Base-by-base conservation (phyloP, 2,888 invertebrate species). In the Conus canariensis region DNA sequence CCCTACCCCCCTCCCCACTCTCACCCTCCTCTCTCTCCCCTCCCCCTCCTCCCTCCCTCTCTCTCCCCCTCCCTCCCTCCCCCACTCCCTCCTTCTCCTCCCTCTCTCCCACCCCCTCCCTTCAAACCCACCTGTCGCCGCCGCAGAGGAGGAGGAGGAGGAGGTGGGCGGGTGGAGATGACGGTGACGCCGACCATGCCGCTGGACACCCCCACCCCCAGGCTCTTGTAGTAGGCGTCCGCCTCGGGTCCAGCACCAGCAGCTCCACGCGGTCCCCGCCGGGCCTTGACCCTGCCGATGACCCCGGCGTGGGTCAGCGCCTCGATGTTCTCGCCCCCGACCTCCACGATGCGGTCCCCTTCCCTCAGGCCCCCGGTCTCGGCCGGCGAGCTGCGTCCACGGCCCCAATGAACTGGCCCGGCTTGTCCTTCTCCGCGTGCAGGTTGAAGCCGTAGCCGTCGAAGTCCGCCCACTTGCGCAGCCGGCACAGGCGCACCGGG, bases 371-470 rank as follows among this genome's bases (percentile, higher is more conserved):
- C 98, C 7, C 98, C 98, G 22, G 93, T 92, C 89, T 96, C 95
- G 12, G 97, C 97, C 12, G 97, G 97, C 0, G 96, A 96, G 82
- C 95, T 96, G 14, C 94, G 97, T 99, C 99, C 90, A 99, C 99
- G 96, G 99, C 98, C 80, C 99, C 99, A 95, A 99, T 98, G 96
- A 98, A 99, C 96, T 99, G 99, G 80, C 99, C 99, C 22, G 98
- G 98, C 96, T 98, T 98, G 92, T 98, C 98, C 96, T 98, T 98
- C 97, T 99, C 99, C 80, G 99, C 99, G 97, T 99, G 99, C 93
- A 99, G 97, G 97, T 99, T 99, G 97, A 99, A 99, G 22, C 99
- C 99, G 96, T 99, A 99, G 70, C 99, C 99, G 96, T 99, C 85
- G 96, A 99, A 99, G 96, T 98, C 98, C 90, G 98, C 97, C 97